phyloP scores from a whole-genome alignment of 1,140 invertebrate genomes.

The Caligus rogercresseyi region DNA sequence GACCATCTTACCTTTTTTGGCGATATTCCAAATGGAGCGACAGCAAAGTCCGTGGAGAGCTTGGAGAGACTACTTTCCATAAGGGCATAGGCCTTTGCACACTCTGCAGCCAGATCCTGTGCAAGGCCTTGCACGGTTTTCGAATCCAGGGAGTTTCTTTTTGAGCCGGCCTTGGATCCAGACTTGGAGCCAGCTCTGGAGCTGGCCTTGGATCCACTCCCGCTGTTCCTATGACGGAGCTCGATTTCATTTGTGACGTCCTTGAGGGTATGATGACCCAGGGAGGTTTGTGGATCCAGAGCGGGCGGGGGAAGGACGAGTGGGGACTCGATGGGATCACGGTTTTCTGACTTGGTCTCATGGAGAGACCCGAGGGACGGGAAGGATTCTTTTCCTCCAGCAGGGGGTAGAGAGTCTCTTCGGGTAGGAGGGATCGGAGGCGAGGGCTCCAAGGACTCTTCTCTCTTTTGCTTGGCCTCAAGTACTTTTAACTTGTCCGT shows the following conservation, averaged over 20 bases:
- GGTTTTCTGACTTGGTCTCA: neutral
- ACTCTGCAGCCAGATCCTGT: constrained; percentile 19
- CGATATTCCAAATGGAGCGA: constrained; percentile 16
- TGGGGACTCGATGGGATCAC: neutral
- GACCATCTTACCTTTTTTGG: constrained; percentile 20
- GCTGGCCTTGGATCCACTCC: neutral
- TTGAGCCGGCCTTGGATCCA: constrained; percentile 9
- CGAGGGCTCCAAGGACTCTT: neutral
- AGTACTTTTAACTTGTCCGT: neutral
- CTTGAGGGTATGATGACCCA: neutral
- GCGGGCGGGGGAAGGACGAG: neutral
- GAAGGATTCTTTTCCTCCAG: neutral
- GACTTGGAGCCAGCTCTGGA: neutral
- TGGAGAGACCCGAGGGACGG: neutral
- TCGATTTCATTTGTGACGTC: neutral
- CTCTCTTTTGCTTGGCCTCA: neutral
- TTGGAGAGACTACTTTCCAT: constrained; percentile 19
- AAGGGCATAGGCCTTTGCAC: constrained; percentile 18
- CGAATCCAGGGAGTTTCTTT: constrained; percentile 18
- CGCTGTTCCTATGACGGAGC: neutral
- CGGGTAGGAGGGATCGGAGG: neutral
- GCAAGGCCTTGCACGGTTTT: constrained; percentile 15
- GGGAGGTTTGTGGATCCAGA: neutral
- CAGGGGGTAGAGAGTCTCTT: neutral
- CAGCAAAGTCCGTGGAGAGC: constrained; percentile 17